phyloP scores from a whole-genome alignment of 2,113 vertebrate genomes.

The Phylloscopus trochiloides region DNA sequence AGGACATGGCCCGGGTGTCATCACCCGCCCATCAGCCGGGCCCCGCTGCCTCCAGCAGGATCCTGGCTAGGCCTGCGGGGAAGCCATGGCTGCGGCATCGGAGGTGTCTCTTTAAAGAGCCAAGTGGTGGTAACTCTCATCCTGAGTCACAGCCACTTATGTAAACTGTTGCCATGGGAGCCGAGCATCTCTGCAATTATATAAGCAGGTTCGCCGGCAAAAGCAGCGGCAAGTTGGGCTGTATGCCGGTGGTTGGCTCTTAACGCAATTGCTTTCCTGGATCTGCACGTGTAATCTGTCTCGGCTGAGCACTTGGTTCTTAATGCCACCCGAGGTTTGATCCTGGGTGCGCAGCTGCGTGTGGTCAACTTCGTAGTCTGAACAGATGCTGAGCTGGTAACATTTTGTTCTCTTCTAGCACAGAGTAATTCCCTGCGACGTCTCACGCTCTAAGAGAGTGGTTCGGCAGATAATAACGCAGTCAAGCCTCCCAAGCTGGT shows the following conservation, averaged over 20 bases:
- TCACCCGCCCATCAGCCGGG: background rate
- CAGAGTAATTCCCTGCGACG: background rate
- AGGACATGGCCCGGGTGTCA: background rate
- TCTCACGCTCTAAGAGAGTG: background rate
- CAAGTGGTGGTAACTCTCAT: background rate
- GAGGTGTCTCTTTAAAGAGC: background rate
- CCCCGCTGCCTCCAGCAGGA: accelerated
- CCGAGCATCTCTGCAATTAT: constrained; percentile 14
- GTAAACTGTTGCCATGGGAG: constrained; percentile 63
- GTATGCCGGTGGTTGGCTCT: background rate
- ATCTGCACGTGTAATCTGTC: accelerated
- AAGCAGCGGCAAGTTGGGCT: background rate
- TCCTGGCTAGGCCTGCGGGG: background rate
- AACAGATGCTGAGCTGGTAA: background rate
- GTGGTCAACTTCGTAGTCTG: accelerated
- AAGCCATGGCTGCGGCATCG: background rate
- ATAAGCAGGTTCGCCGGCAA: background rate
- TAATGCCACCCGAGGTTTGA: background rate
- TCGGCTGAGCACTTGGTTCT: accelerated
- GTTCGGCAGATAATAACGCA: background rate
- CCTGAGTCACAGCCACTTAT: constrained; percentile 54
- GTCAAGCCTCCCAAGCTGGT: background rate
- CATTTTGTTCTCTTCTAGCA: background rate
- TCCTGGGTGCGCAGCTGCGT: accelerated
- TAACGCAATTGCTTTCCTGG: background rate